Evolutionary conservation across 1,140 invertebrate species (phyloP).

Genomic region (Philotrypesis tridentata): DNA sequence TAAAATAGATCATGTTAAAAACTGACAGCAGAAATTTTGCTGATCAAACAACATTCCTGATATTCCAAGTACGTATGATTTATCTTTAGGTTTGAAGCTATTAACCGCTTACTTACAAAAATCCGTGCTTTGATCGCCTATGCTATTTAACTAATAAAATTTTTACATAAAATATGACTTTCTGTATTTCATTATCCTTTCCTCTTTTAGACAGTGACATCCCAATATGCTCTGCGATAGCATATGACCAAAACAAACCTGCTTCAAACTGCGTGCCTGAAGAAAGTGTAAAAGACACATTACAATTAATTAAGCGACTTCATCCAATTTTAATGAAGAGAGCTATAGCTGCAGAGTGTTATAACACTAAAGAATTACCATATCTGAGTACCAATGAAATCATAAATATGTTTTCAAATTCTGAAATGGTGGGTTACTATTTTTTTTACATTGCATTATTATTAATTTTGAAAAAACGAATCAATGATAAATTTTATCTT

Average conservation of each 20-base stretch:
- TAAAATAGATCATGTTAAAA: conserved; percentile 6
- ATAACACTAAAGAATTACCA: conserved; percentile 70
- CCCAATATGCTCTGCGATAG: conserved; percentile 74
- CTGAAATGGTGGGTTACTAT: conserved; percentile 62
- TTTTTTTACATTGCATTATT: conserved; percentile 32
- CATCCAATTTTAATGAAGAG: conserved; percentile 76
- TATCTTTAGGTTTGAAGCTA: conserved; percentile 18
- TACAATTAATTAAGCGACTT: conserved; percentile 76
- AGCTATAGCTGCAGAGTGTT: conserved; percentile 77
- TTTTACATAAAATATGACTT: conserved; percentile 45
- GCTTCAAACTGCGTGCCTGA: conserved; percentile 77
- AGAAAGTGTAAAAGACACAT: conserved; percentile 75
- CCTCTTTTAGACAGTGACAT: conserved; percentile 73
- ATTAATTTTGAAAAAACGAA: conserved; percentile 23
- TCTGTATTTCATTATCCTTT: conserved; percentile 53
- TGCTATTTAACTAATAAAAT: conserved; percentile 47
- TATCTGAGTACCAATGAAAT: conserved; percentile 75
- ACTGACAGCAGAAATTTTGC: conserved; percentile 39
- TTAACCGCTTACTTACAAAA: conserved; percentile 40
- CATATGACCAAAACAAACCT: conserved; percentile 68
- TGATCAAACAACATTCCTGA: conserved; percentile 12
- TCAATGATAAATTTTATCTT: neutral
- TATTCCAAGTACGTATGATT: conserved; percentile 28
- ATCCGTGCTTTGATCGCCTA: conserved; percentile 33
- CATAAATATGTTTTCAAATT: conserved; percentile 61